phyloP scores from a whole-genome alignment of 92 coral and sea anemone genomes.

The Parazoanthus atlanticus region DNA sequence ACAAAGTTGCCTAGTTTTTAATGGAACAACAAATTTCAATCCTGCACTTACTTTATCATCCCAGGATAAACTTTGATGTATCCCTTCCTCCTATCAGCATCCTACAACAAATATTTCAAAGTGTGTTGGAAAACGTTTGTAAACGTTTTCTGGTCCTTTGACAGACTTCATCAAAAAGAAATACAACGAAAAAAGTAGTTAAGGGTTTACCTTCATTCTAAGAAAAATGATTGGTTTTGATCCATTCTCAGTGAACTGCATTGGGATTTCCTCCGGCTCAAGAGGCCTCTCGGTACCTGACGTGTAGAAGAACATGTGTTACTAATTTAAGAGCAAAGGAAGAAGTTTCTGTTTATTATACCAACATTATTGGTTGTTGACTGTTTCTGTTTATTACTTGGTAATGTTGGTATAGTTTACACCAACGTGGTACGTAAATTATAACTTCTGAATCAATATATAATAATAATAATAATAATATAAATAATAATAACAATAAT shows the following conservation, averaged over 20 bases:
- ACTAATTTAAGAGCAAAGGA: neutral
- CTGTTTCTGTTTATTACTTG: neutral
- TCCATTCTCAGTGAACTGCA: slow-evolving; percentile 78
- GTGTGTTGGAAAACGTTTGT: neutral
- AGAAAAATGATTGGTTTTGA: slow-evolving; percentile 86
- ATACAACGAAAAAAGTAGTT: neutral
- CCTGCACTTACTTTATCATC: slow-evolving; percentile 71
- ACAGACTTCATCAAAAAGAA: neutral
- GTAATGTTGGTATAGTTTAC: neutral
- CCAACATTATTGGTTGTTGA: neutral
- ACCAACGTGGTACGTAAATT: neutral
- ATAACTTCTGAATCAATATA: neutral
- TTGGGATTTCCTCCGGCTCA: slow-evolving; percentile 87
- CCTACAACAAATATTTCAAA: slow-evolving; percentile 45
- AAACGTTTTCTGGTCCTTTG: neutral
- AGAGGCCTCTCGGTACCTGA: slow-evolving; percentile 81
- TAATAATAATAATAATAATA: neutral
- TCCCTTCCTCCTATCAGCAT: slow-evolving; percentile 87
- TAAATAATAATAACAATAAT: too few relatives aligned
- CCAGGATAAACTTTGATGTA: slow-evolving; percentile 87
- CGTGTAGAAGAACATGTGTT: neutral
- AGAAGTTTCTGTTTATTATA: too few relatives aligned
- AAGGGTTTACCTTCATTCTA: slow-evolving; percentile 74
- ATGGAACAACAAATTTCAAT: too few relatives aligned
- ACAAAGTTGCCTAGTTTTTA: too few relatives aligned